Evolutionary conservation across 2,113 vertebrate species (phyloP), one percentile per base, ranked within the genome.

Genomic region (Phaethon lepturus): DNA sequence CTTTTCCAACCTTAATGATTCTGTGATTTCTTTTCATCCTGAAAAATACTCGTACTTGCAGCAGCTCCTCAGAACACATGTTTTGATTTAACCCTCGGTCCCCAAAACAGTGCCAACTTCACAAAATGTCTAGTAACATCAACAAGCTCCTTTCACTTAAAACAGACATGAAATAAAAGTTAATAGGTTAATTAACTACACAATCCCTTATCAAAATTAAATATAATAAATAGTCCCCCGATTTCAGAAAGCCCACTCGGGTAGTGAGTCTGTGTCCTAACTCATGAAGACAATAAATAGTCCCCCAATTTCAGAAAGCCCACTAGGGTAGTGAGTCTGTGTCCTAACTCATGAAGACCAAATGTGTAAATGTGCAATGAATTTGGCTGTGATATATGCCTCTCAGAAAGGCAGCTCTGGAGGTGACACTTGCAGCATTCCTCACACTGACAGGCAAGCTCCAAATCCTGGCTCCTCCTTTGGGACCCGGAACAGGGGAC

Each of bases 401-500:
- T 53, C 22, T 23, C 35, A 17, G 4, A 86, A 86, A 55, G 8
- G 7, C 31, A 67, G 13, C 10, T 88, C 53, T 40, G 59, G 35
- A 68, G 19, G 20, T 40, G 19, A 59, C 6, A 9, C 7, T 47
- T 67, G 20, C 28, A 86, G 11, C 14, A 68, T 22, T 67, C 33
- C 19, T 91, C 40, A 23, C 20, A 12, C 13, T n/a, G 35, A 86
- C 10, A 73, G 45, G 25, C 33, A 81, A 29, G 24, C 2, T 8
- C 5, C 79, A 72, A 86, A 86, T 59, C 24, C 35, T 60, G 40
- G 4, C 4, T 55, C 13, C 14, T 73, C 7, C 17, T 89, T 2
- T n/a, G 35, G 53, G 10, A 76, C 9, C 3, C 0, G 1, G 20
- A 67, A 62, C 9, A 5, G 6, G 42, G 28, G 11, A 38, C 0